Conservation (phyloP, 2,888 invertebrate species). For the Luperina testacea region DNA sequence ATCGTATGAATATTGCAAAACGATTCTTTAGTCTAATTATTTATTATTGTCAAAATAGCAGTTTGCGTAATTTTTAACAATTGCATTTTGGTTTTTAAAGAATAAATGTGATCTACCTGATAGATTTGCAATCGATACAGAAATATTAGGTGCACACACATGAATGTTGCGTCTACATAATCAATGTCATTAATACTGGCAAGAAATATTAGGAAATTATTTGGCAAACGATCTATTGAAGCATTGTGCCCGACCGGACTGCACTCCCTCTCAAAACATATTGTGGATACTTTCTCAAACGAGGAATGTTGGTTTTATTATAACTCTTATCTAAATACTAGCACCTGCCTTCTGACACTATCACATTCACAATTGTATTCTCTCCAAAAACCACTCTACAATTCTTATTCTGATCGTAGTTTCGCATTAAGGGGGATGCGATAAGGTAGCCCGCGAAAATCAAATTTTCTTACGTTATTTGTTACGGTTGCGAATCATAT, state of each 20-base stretch:
- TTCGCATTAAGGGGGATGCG: not conserved
- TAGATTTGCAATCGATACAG: constrained; percentile 48
- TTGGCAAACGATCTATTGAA: constrained; percentile 75
- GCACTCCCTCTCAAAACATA: constrained; percentile 51
- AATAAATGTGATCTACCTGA: constrained; percentile 5
- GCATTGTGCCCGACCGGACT: constrained; percentile 59
- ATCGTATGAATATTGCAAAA: constrained; percentile 38
- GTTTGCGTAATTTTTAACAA: constrained; percentile 38
- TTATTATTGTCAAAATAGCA: constrained; percentile 62
- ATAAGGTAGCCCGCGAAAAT: no score
- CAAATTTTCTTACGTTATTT: no score
- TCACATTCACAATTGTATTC: constrained; percentile 74
- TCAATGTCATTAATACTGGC: constrained; percentile 72
- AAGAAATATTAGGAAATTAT: constrained; percentile 75
- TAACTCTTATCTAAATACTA: constrained; percentile 78
- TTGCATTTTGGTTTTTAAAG: constrained; percentile 26
- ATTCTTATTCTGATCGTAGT: constrained; percentile 20
- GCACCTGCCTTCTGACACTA: constrained; percentile 77
- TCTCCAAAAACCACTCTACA: constrained; percentile 31
- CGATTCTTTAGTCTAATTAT: constrained; percentile 32
- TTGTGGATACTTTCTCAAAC: constrained; percentile 59
- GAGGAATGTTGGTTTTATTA: constrained; percentile 78
- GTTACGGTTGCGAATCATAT: no score
- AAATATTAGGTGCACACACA: constrained; percentile 56
- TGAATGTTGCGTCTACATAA: constrained; percentile 29